Evolutionary conservation across 2,888 invertebrate species (phyloP).

Genomic region (Hydroisotoma schaefferi): DNA sequence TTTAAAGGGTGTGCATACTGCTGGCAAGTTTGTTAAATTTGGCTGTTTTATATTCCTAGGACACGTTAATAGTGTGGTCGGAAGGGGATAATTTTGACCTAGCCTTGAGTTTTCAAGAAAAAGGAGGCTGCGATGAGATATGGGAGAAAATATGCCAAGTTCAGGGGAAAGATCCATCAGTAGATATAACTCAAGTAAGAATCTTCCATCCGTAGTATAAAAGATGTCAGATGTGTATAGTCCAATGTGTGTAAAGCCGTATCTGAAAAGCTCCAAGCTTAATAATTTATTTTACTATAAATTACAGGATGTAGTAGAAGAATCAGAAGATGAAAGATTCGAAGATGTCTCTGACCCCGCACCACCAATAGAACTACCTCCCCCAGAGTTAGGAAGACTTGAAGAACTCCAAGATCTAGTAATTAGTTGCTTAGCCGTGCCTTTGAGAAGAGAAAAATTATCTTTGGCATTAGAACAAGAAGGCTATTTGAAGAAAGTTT

Average conservation of each 20-base stretch:
- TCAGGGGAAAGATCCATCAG: slow-evolving; percentile 98
- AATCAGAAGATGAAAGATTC: slow-evolving; percentile 93
- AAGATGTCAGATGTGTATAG: too few species aligned
- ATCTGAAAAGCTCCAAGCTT: too few species aligned
- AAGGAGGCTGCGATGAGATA: slow-evolving; percentile 99
- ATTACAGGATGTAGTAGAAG: slow-evolving; percentile 78
- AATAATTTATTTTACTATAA: neutral
- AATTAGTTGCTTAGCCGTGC: slow-evolving; percentile 81
- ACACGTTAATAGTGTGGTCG: slow-evolving; percentile 99
- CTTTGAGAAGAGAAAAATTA: slow-evolving; percentile 88
- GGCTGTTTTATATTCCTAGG: slow-evolving; percentile 60
- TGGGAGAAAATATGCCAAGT: slow-evolving; percentile 99
- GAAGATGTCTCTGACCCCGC: slow-evolving; percentile 95
- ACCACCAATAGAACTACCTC: slow-evolving; percentile 89
- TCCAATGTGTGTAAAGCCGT: too few species aligned
- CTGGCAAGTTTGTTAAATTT: slow-evolving; percentile 12
- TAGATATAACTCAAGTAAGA: slow-evolving; percentile 81
- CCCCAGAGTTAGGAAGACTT: slow-evolving; percentile 86
- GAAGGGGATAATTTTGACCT: slow-evolving; percentile 99
- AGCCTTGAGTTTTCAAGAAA: slow-evolving; percentile 99
- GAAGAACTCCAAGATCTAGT: slow-evolving; percentile 94
- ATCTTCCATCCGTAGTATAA: too few species aligned
- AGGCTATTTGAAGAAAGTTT: slow-evolving; percentile 89
- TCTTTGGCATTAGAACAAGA: slow-evolving; percentile 90
- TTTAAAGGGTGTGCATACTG: too few species aligned